phyloP scores from a whole-genome alignment of 2,888 invertebrate species.

The Acleris sparsana region DNA sequence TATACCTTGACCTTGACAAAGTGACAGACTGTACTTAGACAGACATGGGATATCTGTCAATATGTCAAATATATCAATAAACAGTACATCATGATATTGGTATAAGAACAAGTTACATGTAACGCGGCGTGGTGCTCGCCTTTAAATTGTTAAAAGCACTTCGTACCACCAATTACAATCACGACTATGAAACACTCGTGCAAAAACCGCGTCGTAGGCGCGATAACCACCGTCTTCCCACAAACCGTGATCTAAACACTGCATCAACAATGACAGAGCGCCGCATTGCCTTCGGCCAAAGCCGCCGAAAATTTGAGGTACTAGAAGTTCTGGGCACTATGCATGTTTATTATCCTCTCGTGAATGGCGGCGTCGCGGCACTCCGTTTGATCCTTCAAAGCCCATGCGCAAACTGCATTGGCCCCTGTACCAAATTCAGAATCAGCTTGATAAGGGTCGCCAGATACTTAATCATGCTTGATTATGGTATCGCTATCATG shows the following conservation, averaged over 20 bases:
- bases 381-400: too few species aligned
- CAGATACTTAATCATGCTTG: too few species aligned
- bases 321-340: not conserved
- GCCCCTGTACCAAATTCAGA: too few species aligned
- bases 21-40: too few species aligned
- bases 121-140: not conserved
- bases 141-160: not conserved
- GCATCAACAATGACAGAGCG: not conserved
- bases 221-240: constrained; percentile 39
- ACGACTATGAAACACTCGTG: not conserved
- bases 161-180: not conserved
- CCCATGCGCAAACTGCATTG: too few species aligned
- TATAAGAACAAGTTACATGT: not conserved
- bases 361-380: not conserved
- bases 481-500: constrained; percentile 41
- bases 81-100: not conserved
- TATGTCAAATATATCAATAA: too few species aligned
- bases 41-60: too few species aligned
- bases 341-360: not conserved
- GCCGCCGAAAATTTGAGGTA: not conserved
- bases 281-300: not conserved
- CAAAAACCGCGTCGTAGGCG: not conserved
- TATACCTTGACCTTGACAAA: too few species aligned
- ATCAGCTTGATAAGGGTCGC: too few species aligned
- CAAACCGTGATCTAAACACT: not conserved